Conservation (phyloP, 2,888 invertebrate genomes). For the Lasius platythorax region DNA sequence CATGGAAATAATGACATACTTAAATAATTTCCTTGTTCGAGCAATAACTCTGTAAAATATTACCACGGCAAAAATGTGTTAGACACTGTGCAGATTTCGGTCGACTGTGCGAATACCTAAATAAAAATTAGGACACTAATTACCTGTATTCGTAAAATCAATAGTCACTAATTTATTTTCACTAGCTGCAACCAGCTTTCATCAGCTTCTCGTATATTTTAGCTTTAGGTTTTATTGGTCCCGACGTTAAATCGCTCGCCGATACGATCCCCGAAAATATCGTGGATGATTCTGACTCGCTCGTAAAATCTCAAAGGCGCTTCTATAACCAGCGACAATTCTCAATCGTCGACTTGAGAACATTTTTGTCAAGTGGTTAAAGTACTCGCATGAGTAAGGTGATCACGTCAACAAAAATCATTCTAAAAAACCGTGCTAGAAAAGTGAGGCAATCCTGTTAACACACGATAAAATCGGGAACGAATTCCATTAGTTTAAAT, state of each 20-base stretch:
- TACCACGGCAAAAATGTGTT: neutral
- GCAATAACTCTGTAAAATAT: conserved; percentile 6
- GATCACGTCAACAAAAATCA: conserved; percentile 9
- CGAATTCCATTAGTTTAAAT: neutral
- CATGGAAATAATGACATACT: conserved; percentile 1
- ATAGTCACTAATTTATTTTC: neutral
- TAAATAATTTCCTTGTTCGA: conserved; percentile 2
- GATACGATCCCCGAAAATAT: neutral
- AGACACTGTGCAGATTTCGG: neutral
- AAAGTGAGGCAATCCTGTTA: neutral
- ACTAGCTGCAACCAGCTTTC: neutral
- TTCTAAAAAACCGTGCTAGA: neutral
- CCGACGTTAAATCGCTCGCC: neutral
- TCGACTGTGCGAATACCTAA: neutral
- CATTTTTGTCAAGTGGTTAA: conserved; percentile 35
- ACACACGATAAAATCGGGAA: neutral
- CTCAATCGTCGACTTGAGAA: conserved; percentile 30
- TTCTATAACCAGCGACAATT: conserved; percentile 26
- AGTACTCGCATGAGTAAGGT: neutral
- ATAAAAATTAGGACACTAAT: neutral
- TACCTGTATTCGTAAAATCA: neutral
- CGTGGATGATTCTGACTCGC: neutral
- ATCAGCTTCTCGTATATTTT: neutral
- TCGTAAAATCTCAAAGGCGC: conserved; percentile 32
- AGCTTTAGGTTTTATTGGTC: neutral